Evolutionary conservation across 2,888 invertebrate species (phyloP), one percentile per base, ranked within the genome.

Genomic region (Crepidodera aurea): DNA sequence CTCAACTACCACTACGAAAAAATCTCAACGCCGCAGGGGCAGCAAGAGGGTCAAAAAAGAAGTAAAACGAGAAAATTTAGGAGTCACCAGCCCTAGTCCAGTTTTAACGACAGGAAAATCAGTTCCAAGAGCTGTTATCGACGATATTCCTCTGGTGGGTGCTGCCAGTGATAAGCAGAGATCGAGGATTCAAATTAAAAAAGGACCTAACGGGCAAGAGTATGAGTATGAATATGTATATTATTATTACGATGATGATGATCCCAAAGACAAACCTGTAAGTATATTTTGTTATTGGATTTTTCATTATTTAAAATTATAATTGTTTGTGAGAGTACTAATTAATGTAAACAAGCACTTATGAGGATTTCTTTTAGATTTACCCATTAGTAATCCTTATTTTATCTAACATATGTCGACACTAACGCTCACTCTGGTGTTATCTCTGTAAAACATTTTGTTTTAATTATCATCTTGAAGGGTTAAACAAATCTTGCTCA

Each of bases 211-310:
- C 74, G 94, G 94, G 1, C 90, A 93, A 79, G 94, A 94, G 76
- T 94, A 94, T 75, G 94, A 94, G 79, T 94, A 94, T 75, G 94
- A 94, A 78, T 94, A 94, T 76, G 91, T 94, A 19, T 94, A 94
- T 76, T 94, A 94, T 76, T 94, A 94, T 73, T 92, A 92, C 72
- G 93, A 94, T 72, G 93, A 93, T 68, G 88, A 87, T 48, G 84
- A 84, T 64, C 57, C 70, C 50, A 75, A 67, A 81, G 81, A 73
- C 71, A 76, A 55, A 19, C 67, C 71, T 65, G 69, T 71, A 55
- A 50, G 61, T 62, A 54, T 40, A 51, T 27, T 8, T 51, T 27
- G n/a, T 59, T 19, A n/a, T n/a, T n/a, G n/a, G n/a, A n/a, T n/a
- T n/a, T n/a, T n/a, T n/a, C n/a, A n/a, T n/a, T n/a, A n/a, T n/a